Conservation (phyloP, 2,797 vertebrate species). For the Acridotheres tristis region DNA sequence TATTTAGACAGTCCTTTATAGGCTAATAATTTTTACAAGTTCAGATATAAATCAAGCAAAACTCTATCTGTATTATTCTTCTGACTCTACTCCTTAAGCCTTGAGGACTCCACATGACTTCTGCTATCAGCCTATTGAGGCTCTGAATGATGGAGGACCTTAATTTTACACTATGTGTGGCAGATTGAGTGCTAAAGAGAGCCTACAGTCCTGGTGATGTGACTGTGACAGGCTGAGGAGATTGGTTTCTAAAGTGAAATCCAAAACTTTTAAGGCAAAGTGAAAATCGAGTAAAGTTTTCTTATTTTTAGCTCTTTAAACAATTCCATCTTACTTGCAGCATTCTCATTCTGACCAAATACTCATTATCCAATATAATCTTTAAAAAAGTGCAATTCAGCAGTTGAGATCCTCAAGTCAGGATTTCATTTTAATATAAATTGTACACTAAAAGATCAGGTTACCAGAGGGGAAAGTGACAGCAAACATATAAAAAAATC, state of each 20-base stretch:
- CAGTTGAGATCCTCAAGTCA: background rate
- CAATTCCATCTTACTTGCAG: background rate
- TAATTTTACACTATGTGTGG: background rate
- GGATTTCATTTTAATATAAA: conserved; percentile 5
- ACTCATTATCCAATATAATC: background rate
- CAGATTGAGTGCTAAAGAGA: background rate
- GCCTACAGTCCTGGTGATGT: background rate
- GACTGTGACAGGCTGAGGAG: background rate
- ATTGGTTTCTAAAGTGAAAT: background rate
- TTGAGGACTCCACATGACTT: background rate
- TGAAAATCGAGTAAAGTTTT: background rate
- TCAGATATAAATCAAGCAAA: background rate
- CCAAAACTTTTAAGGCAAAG: background rate
- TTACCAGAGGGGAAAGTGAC: background rate
- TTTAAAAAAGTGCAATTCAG: background rate
- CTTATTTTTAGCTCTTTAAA: background rate
- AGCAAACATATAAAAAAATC: background rate
- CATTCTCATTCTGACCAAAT: background rate
- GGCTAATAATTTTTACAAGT: background rate
- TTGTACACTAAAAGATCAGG: background rate
- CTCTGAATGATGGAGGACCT: background rate
- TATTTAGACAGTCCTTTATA: background rate
- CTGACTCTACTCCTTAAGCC: background rate
- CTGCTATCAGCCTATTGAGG: background rate
- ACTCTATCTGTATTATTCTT: background rate